Conservation (phyloP, 2,113 vertebrate species). For the Petroica traversi region DNA sequence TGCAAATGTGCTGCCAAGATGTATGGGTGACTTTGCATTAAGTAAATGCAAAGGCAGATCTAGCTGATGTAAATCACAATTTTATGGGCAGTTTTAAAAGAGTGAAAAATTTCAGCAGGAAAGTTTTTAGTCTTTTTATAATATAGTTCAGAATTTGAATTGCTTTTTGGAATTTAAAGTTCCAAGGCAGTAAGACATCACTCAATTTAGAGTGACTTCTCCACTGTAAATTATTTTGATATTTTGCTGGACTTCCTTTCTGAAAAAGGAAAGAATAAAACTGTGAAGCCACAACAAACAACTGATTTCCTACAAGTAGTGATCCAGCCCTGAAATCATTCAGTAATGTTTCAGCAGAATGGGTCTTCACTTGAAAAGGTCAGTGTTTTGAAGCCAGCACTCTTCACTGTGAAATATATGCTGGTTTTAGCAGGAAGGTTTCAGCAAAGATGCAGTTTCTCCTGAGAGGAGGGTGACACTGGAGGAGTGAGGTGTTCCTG, state of each 20-base stretch:
- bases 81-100: neutral
- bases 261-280: neutral
- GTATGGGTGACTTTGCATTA: constrained; percentile 7
- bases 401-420: neutral
- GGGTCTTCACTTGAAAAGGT: neutral
- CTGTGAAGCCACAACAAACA: neutral
- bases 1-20: constrained; percentile 24
- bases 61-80: neutral
- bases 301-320: neutral
- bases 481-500: neutral
- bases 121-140: neutral
- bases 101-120: neutral
- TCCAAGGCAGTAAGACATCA: neutral
- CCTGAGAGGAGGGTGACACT: neutral
- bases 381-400: neutral
- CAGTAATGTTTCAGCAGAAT: neutral
- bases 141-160: neutral
- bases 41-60: constrained; percentile 7
- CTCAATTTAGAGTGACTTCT: neutral
- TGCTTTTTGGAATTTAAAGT: neutral
- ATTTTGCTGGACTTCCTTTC: neutral
- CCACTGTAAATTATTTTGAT: neutral
- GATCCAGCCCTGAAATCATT: neutral
- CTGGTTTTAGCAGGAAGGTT: neutral
- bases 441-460: neutral